phyloP scores from a whole-genome alignment of 2,888 invertebrate species.

The Drosophila affinis region DNA sequence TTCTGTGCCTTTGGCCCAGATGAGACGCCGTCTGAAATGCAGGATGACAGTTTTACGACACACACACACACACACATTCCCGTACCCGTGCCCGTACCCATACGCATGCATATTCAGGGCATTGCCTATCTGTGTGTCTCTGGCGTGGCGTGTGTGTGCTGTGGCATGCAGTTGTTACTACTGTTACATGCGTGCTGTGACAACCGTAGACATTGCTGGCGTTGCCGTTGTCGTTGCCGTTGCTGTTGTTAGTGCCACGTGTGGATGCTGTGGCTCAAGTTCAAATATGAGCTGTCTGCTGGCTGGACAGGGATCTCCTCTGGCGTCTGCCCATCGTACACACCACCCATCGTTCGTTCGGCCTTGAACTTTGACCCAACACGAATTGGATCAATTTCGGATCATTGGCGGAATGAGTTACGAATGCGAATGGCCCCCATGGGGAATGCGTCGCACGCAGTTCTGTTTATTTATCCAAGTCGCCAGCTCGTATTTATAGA shows the following conservation, averaged over 20 bases:
- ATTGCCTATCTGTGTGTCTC: slow-evolving; percentile 6
- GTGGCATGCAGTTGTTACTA: slow-evolving; percentile 14
- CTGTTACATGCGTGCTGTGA: slow-evolving; percentile 31
- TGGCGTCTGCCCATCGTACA: neutral
- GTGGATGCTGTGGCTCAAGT: slow-evolving; percentile 20
- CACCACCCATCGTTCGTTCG: slow-evolving; percentile 1
- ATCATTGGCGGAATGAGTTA: slow-evolving; percentile 25
- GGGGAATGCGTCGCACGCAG: slow-evolving; percentile 19
- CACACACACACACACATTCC: slow-evolving; percentile 54
- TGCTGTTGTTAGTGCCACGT: neutral
- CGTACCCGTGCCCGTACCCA: slow-evolving; percentile 5
- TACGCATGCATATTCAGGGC: slow-evolving; percentile 13
- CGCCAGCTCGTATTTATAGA: slow-evolving; percentile 38
- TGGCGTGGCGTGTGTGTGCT: slow-evolving; percentile 16
- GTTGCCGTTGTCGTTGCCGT: neutral
- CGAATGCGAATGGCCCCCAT: slow-evolving; percentile 9
- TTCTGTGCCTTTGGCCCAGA: slow-evolving; percentile 47
- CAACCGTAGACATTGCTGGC: slow-evolving; percentile 29
- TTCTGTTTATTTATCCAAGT: slow-evolving; percentile 37
- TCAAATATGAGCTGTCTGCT: slow-evolving; percentile 12
- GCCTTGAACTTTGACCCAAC: slow-evolving; percentile 31
- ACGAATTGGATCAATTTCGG: slow-evolving; percentile 1
- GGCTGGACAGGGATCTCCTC: slow-evolving; percentile 8
- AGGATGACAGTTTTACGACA: slow-evolving; percentile 74
- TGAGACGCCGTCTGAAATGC: slow-evolving; percentile 69